These are phyloP conservation scores for Agriotes lineatus DNA, from an alignment of 2,888 invertebrate genomes.

Conservation along the genomic window DNA sequence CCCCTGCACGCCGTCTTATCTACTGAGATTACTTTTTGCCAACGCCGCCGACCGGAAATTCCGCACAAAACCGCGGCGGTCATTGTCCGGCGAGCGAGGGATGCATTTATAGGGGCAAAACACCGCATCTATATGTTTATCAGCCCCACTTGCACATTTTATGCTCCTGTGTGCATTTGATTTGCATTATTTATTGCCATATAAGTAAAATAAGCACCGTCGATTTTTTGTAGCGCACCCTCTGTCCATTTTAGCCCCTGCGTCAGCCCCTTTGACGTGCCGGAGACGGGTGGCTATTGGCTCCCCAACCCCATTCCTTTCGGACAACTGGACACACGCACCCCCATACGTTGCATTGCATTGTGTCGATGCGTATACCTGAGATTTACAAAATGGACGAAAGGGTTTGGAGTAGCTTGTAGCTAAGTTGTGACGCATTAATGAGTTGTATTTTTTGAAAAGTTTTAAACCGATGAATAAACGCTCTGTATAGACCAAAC, in stretches of 20 bases:
- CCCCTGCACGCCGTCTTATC: slow-evolving; percentile 29
- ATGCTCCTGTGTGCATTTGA: background rate
- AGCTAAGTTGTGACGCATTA: no score
- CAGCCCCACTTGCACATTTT: background rate
- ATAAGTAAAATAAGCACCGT: background rate
- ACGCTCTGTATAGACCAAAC: no score
- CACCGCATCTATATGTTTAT: background rate
- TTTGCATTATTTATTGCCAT: background rate
- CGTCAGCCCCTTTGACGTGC: slow-evolving; percentile 26
- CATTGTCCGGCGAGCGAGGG: slow-evolving; percentile 51
- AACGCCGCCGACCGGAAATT: slow-evolving; percentile 26
- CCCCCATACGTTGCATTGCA: slow-evolving; percentile 49
- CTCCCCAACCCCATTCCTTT: slow-evolving; percentile 52
- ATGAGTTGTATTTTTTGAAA: no score
- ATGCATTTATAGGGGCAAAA: slow-evolving; percentile 23
- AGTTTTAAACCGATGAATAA: no score
- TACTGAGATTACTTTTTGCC: slow-evolving; percentile 36
- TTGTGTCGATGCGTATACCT: slow-evolving; percentile 48
- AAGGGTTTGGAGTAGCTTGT: no score
- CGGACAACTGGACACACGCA: slow-evolving; percentile 56
- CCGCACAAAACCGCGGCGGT: slow-evolving; percentile 47
- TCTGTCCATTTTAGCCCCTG: slow-evolving; percentile 16
- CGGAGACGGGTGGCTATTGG: slow-evolving; percentile 57
- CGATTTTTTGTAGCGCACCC: background rate
- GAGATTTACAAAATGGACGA: slow-evolving; percentile 54